phyloP scores from a whole-genome alignment of 2,113 vertebrate genomes.

The Struthio camelus region DNA sequence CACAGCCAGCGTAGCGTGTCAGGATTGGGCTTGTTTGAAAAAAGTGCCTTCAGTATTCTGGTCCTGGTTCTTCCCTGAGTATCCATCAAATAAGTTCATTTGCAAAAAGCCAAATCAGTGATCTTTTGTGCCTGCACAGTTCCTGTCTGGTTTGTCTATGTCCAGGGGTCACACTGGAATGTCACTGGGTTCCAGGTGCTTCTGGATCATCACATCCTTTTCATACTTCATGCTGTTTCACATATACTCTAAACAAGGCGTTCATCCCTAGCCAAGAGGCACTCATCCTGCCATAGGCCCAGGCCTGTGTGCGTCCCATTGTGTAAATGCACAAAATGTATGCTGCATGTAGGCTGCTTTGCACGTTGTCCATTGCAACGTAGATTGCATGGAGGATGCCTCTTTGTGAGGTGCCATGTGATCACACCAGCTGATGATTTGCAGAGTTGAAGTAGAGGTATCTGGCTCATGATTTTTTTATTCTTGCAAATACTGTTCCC shows the following conservation, averaged over 20 bases:
- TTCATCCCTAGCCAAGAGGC: background rate
- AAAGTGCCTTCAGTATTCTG: background rate
- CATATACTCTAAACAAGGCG: background rate
- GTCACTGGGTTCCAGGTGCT: background rate
- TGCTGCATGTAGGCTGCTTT: background rate
- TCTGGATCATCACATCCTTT: background rate
- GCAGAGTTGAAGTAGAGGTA: background rate
- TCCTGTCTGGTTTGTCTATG: background rate
- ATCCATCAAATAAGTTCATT: background rate
- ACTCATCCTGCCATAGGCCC: background rate
- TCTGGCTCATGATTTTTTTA: background rate
- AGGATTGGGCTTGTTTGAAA: background rate
- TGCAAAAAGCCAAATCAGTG: background rate
- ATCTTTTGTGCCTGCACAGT: background rate
- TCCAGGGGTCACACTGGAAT: background rate
- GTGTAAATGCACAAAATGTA: too few relatives aligned
- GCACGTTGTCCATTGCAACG: background rate
- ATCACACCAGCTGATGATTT: background rate
- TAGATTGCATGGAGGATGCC: background rate
- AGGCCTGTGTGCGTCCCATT: background rate
- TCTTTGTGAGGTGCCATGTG: background rate
- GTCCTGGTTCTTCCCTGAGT: background rate
- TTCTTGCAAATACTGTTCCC: background rate
- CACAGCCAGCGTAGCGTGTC: background rate
- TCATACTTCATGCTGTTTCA: background rate